Conservation (phyloP, 2,797 vertebrate genomes). For the Nannoperca australis region DNA sequence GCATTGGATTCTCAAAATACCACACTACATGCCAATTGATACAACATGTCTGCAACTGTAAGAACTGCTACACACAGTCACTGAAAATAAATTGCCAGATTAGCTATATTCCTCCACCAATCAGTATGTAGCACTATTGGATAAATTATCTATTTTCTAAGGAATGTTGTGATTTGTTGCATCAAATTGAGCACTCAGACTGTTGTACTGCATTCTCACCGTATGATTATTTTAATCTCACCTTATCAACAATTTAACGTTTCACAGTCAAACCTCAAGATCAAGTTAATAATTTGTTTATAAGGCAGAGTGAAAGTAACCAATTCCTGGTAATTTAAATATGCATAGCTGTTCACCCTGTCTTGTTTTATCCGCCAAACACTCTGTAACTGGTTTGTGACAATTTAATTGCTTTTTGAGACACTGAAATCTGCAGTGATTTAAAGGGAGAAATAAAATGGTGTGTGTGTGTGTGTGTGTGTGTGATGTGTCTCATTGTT, state of each 20-base stretch:
- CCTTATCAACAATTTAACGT: constrained; percentile 8
- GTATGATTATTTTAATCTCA: not conserved
- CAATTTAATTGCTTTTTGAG: constrained; percentile 18
- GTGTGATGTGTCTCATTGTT: not conserved
- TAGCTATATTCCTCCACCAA: not conserved
- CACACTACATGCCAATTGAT: not conserved
- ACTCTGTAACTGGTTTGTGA: constrained; percentile 14
- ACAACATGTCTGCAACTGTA: not conserved
- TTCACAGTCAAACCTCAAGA: constrained; percentile 7
- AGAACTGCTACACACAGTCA: not conserved
- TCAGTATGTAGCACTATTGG: not conserved
- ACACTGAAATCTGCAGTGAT: not conserved
- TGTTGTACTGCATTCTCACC: not conserved
- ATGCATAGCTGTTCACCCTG: not conserved
- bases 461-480: not conserved
- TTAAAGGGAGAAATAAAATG: constrained; percentile 6
- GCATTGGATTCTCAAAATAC: not conserved
- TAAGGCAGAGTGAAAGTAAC: constrained; percentile 22
- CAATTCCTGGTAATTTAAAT: constrained; percentile 6
- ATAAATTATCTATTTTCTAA: not conserved
- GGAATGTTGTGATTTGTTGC: constrained; percentile 8
- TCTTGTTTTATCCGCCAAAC: constrained; percentile 1
- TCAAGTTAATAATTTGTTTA: constrained; percentile 16
- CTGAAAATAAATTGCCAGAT: not conserved
- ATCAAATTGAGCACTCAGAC: constrained; percentile 2